Evolutionary conservation across 2,113 vertebrate genomes (phyloP).

Genomic region (Myrmecophaga tridactyla): DNA sequence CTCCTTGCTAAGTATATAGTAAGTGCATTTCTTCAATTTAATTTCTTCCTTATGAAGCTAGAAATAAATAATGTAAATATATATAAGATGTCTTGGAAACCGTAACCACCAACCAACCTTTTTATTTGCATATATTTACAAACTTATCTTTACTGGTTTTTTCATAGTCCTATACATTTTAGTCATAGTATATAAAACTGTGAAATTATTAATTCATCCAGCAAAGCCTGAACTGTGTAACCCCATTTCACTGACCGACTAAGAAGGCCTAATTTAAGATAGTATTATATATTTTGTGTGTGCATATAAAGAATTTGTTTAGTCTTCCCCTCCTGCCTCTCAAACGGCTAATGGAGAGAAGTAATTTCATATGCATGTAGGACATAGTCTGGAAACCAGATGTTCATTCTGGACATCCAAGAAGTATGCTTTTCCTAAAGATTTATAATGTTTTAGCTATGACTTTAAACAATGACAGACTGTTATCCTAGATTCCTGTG

Average conservation of each 20-base stretch:
- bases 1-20: background rate
- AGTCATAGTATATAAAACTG: background rate
- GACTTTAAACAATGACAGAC: background rate
- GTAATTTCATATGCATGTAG: background rate
- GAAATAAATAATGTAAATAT: background rate
- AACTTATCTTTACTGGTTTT: slow-evolving; percentile 21
- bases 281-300: slow-evolving; percentile 15
- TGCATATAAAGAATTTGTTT: background rate
- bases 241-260: background rate
- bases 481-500: background rate
- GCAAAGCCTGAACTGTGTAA: background rate
- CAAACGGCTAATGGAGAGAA: background rate
- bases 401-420: background rate
- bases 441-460: background rate
- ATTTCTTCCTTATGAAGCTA: background rate
- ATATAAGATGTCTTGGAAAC: background rate
- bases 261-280: background rate
- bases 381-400: background rate
- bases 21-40: background rate
- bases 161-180: background rate
- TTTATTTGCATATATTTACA: slow-evolving; percentile 10
- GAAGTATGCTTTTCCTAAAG: background rate
- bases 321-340: background rate
- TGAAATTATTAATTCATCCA: slow-evolving; percentile 2
- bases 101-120: background rate